Base-by-base conservation (phyloP, 2,113 vertebrate genomes). In the Microcebus murinus region DNA sequence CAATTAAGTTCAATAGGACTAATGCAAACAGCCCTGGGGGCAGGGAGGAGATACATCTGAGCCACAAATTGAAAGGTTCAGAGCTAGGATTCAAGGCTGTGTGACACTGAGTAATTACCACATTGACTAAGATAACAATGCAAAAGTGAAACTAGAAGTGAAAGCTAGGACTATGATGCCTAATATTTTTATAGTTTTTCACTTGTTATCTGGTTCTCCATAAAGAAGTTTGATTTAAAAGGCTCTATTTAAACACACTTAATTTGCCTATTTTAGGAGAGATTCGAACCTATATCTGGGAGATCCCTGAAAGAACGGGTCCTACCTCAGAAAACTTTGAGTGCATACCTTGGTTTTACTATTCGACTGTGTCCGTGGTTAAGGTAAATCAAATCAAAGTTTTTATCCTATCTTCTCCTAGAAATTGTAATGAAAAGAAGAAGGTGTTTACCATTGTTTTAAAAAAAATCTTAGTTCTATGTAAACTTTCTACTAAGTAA, bases 311-410 rank as follows among this genome's bases (percentile, higher is more conserved):
- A 84, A 98, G 98, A 79, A 98, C 98, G 29, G 99, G 99, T 29
- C 99, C 99, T 20, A 98, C 97, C 0, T 3, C 93, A 31, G 95
- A 98, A 12, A 98, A 98, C 63, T 98, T 99, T 85, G 94, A 98
- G 52, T 99, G 99, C 74, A 97, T 98, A 61, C 98, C 99, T 76
- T 99, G 98, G 92, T 98, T 98, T 1, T 99, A 99, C 87, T 99
- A 98, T 97, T 99, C 99, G 7, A 98, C 98, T n/a, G 98, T 98
- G 50, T 97, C 99, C 76, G 87, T 97, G 67, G 39, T 91, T 73
- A 99, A 99, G 99, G 99, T 99, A 97, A 82, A 85, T 27, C 18
- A 82, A 42, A 18, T 87, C n/a, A 18, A 11, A 25, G 1, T 39
- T 85, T 70, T 91, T 23, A 61, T 63, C 2, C 3, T 45, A 27